A percentile compares a stretch with the other conserved stretches of the same genome.
Evolutionary conservation across 2,888 invertebrate species (phyloP).

Genomic region (Hirtodrosophila trivittata): DNA sequence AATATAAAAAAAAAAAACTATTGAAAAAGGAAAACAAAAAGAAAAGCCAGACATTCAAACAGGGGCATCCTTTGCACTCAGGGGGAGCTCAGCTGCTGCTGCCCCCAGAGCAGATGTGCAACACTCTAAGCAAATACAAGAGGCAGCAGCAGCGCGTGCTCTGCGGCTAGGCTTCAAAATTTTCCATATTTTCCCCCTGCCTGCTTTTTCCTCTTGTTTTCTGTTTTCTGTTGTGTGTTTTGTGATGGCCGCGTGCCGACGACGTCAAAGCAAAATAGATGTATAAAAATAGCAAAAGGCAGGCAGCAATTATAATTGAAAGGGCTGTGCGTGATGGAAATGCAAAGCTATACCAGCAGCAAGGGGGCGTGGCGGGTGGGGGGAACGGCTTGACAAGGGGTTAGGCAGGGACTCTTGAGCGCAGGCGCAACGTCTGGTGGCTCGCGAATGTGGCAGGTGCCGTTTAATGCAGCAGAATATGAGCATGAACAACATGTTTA

Average conservation of each 20-base stretch:
- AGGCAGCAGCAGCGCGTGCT: slow-evolving; percentile 61
- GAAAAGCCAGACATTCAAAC: slow-evolving; percentile 53
- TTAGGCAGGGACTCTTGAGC: slow-evolving; percentile 23
- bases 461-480: slow-evolving; percentile 42
- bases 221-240: slow-evolving; percentile 28
- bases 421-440: slow-evolving; percentile 57
- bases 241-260: slow-evolving; percentile 59
- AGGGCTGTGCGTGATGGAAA: slow-evolving; percentile 78
- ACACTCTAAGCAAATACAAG: slow-evolving; percentile 17
- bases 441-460: slow-evolving; percentile 68
- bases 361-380: not conserved
- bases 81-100: slow-evolving; percentile 44
- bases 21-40: slow-evolving; percentile 18
- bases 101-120: slow-evolving; percentile 59
- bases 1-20: slow-evolving; percentile 23
- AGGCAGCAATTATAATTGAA: slow-evolving; percentile 75
- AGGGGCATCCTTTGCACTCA: slow-evolving; percentile 44
- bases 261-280: slow-evolving; percentile 62
- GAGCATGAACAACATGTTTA: slow-evolving; percentile 32
- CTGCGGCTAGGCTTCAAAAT: slow-evolving; percentile 63
- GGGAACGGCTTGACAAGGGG: not conserved
- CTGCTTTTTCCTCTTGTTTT: slow-evolving; percentile 7
- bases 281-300: slow-evolving; percentile 72
- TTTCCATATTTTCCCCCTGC: slow-evolving; percentile 27
- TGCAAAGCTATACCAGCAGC: slow-evolving; percentile 46